Evolutionary conservation across 2,113 vertebrate genomes (phyloP).

Genomic region (Ochotona princeps): DNA sequence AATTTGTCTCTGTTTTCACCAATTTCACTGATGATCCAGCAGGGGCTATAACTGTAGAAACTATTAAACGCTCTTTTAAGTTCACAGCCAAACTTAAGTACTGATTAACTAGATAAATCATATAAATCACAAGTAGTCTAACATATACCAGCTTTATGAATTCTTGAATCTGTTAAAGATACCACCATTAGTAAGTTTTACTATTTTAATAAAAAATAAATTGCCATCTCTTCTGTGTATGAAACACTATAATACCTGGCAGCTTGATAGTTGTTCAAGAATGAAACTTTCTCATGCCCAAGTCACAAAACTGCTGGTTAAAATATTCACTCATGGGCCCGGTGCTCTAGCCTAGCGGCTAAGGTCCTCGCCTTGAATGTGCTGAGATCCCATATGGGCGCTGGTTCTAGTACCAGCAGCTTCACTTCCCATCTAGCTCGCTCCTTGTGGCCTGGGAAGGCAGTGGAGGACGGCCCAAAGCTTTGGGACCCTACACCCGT

Average conservation of each 20-base stretch:
- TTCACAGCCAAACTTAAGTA: neutral
- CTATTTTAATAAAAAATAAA: neutral
- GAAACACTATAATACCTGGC: neutral
- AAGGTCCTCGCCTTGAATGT: too few relatives aligned
- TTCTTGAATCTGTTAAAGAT: neutral
- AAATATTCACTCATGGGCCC: too few relatives aligned
- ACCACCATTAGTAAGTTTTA: neutral
- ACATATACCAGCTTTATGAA: neutral
- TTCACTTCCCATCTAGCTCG: too few relatives aligned
- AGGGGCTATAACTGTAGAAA: neutral
- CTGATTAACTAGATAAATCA: neutral
- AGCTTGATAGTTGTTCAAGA: neutral
- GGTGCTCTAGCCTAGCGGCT: too few relatives aligned
- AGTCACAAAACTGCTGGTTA: neutral
- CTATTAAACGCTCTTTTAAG: neutral
- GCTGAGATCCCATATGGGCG: too few relatives aligned
- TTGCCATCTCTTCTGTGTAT: neutral
- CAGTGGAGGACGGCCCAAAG: too few relatives aligned
- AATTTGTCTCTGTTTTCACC: neutral
- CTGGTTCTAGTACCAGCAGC: too few relatives aligned
- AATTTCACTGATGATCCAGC: neutral
- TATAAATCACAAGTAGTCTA: neutral
- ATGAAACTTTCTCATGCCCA: neutral
- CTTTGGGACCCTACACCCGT: too few relatives aligned
- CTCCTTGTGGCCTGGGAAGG: too few relatives aligned